These are phyloP conservation scores for Microcebus ravelobensis DNA, from an alignment of 2,113 vertebrate genomes.

Conservation along the genomic window DNA sequence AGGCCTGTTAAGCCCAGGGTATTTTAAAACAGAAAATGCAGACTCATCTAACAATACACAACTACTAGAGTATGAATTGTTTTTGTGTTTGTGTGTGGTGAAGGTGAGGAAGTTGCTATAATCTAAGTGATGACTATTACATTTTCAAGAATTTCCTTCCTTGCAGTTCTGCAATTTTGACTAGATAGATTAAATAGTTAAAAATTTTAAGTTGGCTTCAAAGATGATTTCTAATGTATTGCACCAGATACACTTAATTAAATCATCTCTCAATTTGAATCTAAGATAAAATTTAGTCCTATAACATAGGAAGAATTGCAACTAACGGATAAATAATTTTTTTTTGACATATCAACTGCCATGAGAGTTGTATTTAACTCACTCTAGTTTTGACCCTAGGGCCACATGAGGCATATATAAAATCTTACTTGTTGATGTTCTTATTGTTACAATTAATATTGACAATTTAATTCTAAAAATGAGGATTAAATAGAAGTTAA, in stretches of 20 bases:
- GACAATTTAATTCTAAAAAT: too few species aligned
- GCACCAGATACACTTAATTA: background rate
- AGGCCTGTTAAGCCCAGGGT: background rate
- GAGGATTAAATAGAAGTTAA: too few species aligned
- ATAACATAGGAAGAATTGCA: background rate
- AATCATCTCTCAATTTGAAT: background rate
- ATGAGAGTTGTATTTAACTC: too few species aligned
- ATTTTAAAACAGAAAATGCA: conserved; percentile 64
- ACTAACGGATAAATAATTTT: background rate
- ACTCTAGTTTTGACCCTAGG: too few species aligned
- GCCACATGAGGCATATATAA: too few species aligned
- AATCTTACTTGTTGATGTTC: too few species aligned
- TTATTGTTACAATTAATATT: too few species aligned
- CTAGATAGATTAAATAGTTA: conserved; percentile 28
- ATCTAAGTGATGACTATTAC: background rate
- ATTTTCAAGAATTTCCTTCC: conserved; percentile 24
- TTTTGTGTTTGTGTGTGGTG: conserved; percentile 44
- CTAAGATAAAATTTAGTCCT: conserved; percentile 27
- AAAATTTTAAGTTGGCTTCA: background rate
- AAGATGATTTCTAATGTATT: background rate
- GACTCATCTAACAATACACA: conserved; percentile 65
- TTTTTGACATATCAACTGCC: background rate
- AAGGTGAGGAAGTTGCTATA: conserved; percentile 47
- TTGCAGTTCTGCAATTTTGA: conserved; percentile 24
- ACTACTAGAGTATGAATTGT: background rate